These are phyloP conservation scores for Dermochelys coriacea DNA, from an alignment of 2,797 vertebrate genomes.

Conservation along the genomic window DNA sequence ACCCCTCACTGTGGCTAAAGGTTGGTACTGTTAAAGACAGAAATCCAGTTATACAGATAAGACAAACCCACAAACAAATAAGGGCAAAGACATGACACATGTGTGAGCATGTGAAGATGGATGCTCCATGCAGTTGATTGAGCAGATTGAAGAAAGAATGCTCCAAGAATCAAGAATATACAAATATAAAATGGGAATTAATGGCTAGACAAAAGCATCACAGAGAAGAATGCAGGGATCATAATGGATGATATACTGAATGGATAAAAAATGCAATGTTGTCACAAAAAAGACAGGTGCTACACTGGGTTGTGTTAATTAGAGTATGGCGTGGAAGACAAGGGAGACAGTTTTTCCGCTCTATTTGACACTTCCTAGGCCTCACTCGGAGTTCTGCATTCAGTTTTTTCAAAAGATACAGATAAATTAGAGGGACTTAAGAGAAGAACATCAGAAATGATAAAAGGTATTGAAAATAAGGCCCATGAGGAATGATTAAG, in stretches of 20 bases:
- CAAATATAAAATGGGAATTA: background rate
- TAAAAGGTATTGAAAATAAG: slow-evolving; percentile 71
- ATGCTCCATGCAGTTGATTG: slow-evolving; percentile 51
- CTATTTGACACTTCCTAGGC: slow-evolving; percentile 6
- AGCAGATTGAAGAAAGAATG: slow-evolving; percentile 23
- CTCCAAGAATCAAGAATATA: slow-evolving; percentile 26
- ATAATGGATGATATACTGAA: background rate
- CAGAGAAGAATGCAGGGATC: background rate
- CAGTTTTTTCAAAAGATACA: slow-evolving; percentile 63
- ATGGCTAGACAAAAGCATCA: slow-evolving; percentile 23
- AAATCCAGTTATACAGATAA: slow-evolving; percentile 33
- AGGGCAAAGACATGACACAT: slow-evolving; percentile 29
- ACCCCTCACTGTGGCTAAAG: background rate
- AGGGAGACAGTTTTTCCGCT: slow-evolving; percentile 42
- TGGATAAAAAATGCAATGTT: slow-evolving; percentile 18
- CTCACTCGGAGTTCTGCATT: background rate
- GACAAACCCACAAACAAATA: slow-evolving; percentile 38
- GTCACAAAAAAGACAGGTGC: slow-evolving; percentile 1
- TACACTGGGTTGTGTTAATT: slow-evolving; percentile 25
- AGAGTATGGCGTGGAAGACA: background rate
- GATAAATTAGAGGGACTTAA: slow-evolving; percentile 59
- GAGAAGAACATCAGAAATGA: slow-evolving; percentile 54
- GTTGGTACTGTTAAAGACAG: background rate
- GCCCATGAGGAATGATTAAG: slow-evolving; percentile 64
- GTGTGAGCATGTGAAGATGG: background rate